Evolutionary conservation across 1,140 invertebrate species (phyloP), one percentile per base, ranked within the genome.

Genomic region (Neotoxoptera formosana): DNA sequence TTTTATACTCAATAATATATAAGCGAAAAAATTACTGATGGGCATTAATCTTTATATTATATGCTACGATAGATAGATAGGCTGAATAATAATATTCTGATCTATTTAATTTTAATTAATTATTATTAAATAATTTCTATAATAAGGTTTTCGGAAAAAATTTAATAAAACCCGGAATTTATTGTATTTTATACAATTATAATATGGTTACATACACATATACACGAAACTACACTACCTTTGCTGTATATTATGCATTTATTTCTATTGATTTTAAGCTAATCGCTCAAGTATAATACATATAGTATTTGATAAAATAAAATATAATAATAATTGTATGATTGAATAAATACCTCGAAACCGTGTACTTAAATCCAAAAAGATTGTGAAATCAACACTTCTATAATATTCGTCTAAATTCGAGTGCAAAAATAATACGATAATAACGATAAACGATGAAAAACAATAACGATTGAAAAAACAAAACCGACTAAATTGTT

Each of bases 261-360:
- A 76, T 76, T 67, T 76, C 3, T 76, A 76, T 76, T 76, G n/a
- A n/a, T 76, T 76, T n/a, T 76, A n/a, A 76, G 11, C n/a, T 67
- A 17, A 67, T 67, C 30, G 9, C 30, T 67, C 9, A 67, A 67
- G 11, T 67, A n/a, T 30, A 67, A 14, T 14, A 67, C 2, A 67
- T 30, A 60, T 67, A 67, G 14, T n/a, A n/a, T 67, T 67, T 14
- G 14, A 67, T n/a, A 14, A 6, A 3, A 1, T 17, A 11, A n/a
- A n/a, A n/a, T 67, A n/a, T n/a, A 67, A 67, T 67, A 76, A 76
- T 76, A 45, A 87, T 87, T n/a, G 83, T 48, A 47, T 87, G 48
- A 76, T n/a, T 76, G n/a, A 88, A 88, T 88, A 88, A 88, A 88
- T 88, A 88, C 86, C 86, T 88, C 17, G n/a, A 76, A 76, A 76